These are phyloP conservation scores for Piaya cayana DNA, from an alignment of 2,113 vertebrate species.

Conservation along the genomic window DNA sequence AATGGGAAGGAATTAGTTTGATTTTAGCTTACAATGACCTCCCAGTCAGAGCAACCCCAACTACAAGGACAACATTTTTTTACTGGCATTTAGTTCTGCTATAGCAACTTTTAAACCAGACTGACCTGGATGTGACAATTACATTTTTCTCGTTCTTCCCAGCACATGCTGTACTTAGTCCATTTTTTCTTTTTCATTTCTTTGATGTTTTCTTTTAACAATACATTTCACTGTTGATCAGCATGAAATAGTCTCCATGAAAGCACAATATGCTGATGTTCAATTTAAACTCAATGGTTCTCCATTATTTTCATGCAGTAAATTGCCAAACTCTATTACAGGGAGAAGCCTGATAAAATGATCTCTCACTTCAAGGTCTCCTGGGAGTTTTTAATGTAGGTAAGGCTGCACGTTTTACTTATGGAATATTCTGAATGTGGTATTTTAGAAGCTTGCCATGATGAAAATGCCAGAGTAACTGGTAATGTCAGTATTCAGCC, in stretches of 20 bases:
- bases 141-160: background rate
- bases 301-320: slow-evolving; percentile 47
- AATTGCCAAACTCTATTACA: slow-evolving; percentile 48
- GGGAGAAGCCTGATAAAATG: slow-evolving; percentile 36
- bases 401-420: slow-evolving; percentile 27
- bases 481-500: background rate
- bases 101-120: background rate
- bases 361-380: slow-evolving; percentile 52
- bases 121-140: slow-evolving; percentile 28
- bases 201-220: slow-evolving; percentile 44
- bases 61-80: background rate
- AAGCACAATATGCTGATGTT: slow-evolving; percentile 51
- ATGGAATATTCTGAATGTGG: background rate
- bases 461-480: background rate
- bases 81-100: background rate
- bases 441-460: background rate
- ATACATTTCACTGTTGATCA: slow-evolving; percentile 46
- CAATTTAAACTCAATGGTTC: slow-evolving; percentile 53
- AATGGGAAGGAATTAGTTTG: background rate
- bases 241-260: slow-evolving; percentile 10
- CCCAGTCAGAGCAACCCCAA: background rate
- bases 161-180: background rate
- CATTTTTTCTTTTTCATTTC: background rate
- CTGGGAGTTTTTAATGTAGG: slow-evolving; percentile 36
- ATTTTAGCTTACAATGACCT: background rate